Conservation (phyloP, 2,888 invertebrate species). For the Lasioglossum oenotherae region DNA sequence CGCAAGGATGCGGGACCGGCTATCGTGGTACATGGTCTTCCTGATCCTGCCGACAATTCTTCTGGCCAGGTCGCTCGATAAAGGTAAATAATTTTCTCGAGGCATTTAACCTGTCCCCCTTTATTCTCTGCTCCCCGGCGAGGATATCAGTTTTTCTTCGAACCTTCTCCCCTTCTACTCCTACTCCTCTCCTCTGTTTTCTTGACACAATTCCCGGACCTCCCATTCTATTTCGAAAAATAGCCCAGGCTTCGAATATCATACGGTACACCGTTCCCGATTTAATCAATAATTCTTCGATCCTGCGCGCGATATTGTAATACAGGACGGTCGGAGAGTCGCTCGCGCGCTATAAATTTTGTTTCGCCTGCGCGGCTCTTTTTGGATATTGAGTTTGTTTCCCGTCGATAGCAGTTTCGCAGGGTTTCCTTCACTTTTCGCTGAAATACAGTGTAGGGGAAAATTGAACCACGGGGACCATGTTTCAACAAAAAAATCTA, state of each 20-base stretch:
- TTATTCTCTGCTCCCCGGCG: constrained; percentile 1
- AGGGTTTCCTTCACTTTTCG: background rate
- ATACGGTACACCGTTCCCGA: constrained; percentile 14
- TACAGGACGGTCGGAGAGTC: background rate
- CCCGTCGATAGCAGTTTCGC: background rate
- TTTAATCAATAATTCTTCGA: constrained; percentile 18
- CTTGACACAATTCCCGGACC: constrained; percentile 30
- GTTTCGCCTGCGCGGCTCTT: background rate
- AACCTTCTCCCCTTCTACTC: background rate
- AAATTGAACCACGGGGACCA: background rate
- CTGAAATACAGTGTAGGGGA: background rate
- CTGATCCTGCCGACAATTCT: constrained; percentile 83
- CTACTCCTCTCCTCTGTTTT: background rate
- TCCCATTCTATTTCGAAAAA: constrained; percentile 20
- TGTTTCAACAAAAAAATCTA: background rate
- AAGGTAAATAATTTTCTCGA: constrained; percentile 78
- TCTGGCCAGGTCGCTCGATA: constrained; percentile 84
- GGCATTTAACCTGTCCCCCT: constrained; percentile 43
- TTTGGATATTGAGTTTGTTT: background rate
- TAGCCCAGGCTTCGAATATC: constrained; percentile 6
- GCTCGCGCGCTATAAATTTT: background rate
- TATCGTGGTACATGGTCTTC: constrained; percentile 84
- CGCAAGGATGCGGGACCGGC: constrained; percentile 83
- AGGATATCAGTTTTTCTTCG: constrained; percentile 33
- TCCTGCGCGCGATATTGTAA: constrained; percentile 18